Percentiles rank a stretch among this genome's conserved stretches.
Conservation (phyloP, 2,113 vertebrate species). For the Albula goreensis region DNA sequence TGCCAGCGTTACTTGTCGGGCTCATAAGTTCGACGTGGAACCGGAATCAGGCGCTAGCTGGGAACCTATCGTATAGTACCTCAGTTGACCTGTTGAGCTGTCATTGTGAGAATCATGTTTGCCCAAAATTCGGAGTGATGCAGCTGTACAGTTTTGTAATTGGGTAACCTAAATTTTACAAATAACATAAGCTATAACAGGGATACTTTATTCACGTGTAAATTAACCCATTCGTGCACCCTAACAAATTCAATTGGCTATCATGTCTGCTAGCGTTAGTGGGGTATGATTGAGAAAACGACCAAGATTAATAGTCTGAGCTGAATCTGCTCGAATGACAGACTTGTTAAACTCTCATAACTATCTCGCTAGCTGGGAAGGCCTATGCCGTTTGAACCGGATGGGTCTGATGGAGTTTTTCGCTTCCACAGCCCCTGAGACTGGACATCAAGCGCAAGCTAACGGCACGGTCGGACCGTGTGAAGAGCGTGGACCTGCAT, state of each 20-base stretch:
- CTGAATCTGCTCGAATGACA: neutral
- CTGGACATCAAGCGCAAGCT: conserved; percentile 92
- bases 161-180: neutral
- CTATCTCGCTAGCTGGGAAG: neutral
- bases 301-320: too few relatives aligned
- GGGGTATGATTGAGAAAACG: too few relatives aligned
- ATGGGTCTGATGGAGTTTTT: neutral
- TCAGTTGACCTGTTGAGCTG: neutral
- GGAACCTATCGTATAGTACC: neutral
- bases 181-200: neutral
- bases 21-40: neutral
- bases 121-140: too few relatives aligned
- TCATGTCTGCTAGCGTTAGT: too few relatives aligned
- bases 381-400: neutral
- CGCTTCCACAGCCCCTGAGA: conserved; percentile 79
- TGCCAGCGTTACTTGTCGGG: too few relatives aligned
- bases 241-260: neutral
- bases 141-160: neutral
- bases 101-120: too few relatives aligned
- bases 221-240: neutral
- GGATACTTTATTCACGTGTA: neutral
- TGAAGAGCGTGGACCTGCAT: conserved; percentile 92
- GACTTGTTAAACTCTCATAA: neutral
- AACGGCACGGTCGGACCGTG: conserved; percentile 89
- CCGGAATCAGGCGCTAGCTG: neutral